Evolutionary conservation across 2,888 invertebrate genomes (phyloP).

Genomic region (Eledona agricola): DNA sequence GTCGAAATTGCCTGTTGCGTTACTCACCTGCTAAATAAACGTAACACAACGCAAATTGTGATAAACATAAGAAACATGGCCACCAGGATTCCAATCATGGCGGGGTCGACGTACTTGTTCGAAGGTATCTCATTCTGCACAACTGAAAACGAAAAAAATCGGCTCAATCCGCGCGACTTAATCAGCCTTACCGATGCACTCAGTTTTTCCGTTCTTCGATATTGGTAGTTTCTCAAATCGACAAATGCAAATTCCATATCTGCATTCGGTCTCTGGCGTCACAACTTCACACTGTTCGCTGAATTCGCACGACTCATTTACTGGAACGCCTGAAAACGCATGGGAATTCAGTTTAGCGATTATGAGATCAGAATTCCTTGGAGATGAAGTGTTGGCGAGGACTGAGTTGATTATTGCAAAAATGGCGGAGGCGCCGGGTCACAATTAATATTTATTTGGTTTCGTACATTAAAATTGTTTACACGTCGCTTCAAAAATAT

Average conservation of each 20-base stretch:
- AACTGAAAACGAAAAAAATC: too few species aligned
- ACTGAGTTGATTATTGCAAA: too few species aligned
- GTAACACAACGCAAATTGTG: conserved; percentile 90
- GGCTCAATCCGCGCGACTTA: too few species aligned
- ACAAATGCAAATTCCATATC: conserved; percentile 80
- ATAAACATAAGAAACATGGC: conserved; percentile 94
- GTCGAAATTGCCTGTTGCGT: too few species aligned
- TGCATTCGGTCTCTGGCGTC: conserved; percentile 80
- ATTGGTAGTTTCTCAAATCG: conserved; percentile 81
- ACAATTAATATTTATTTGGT: too few species aligned
- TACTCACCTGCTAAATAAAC: conserved; percentile 89
- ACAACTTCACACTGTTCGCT: conserved; percentile 83
- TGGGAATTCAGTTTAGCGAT: conserved; percentile 10
- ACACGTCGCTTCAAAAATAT: too few species aligned
- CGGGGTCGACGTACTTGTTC: conserved; percentile 80
- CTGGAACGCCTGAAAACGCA: conserved; percentile 72
- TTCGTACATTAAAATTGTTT: too few species aligned
- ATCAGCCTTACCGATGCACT: conserved; percentile 73
- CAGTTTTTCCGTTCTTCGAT: conserved; percentile 74
- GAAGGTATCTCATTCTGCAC: conserved; percentile 70
- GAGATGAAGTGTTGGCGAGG: too few species aligned
- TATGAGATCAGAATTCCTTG: conserved; percentile 6
- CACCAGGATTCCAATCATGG: conserved; percentile 89
- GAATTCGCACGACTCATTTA: conserved; percentile 85
- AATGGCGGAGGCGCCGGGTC: too few species aligned